Conservation (phyloP, 2,113 vertebrate genomes). For the Amia ocellicauda region DNA sequence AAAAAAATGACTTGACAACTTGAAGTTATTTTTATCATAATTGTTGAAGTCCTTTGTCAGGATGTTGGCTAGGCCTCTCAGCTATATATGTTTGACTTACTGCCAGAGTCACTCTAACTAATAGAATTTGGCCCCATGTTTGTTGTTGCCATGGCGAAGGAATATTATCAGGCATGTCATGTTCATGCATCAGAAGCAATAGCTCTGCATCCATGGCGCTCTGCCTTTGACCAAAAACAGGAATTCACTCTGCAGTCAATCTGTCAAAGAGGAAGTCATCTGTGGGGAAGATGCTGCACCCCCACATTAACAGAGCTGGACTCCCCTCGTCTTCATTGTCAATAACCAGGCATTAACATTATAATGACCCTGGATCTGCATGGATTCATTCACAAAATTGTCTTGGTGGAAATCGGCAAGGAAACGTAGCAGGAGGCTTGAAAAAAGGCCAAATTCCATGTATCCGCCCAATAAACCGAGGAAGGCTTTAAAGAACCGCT, state of each 20-base stretch:
- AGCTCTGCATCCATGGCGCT: conserved; percentile 58
- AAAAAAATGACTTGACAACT: conserved; percentile 9
- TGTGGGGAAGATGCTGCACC: conserved; percentile 56
- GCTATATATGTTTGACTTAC: conserved; percentile 77
- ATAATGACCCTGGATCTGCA: conserved; percentile 80
- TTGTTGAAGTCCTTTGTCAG: conserved; percentile 57
- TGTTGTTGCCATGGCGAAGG: conserved; percentile 80
- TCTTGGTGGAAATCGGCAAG: conserved; percentile 77
- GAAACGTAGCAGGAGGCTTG: conserved; percentile 74
- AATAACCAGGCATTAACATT: conserved; percentile 74
- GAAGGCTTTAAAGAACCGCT: conserved; percentile 51
- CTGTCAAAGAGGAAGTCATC: conserved; percentile 74
- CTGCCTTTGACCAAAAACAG: conserved; percentile 75
- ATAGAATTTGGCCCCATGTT: conserved; percentile 80
- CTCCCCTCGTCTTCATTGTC: conserved; percentile 68
- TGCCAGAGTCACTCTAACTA: conserved; percentile 59
- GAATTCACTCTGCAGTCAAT: conserved; percentile 71
- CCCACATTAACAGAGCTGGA: conserved; percentile 47
- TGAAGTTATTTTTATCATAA: conserved; percentile 23
- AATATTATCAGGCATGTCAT: conserved; percentile 80
- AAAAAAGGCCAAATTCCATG: conserved; percentile 75
- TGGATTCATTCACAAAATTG: conserved; percentile 89
- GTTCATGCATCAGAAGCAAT: conserved; percentile 79
- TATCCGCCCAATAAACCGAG: conserved; percentile 77
- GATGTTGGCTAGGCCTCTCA: conserved; percentile 65